phyloP scores from a whole-genome alignment of 2,888 invertebrate genomes.

The Meganola albula region DNA sequence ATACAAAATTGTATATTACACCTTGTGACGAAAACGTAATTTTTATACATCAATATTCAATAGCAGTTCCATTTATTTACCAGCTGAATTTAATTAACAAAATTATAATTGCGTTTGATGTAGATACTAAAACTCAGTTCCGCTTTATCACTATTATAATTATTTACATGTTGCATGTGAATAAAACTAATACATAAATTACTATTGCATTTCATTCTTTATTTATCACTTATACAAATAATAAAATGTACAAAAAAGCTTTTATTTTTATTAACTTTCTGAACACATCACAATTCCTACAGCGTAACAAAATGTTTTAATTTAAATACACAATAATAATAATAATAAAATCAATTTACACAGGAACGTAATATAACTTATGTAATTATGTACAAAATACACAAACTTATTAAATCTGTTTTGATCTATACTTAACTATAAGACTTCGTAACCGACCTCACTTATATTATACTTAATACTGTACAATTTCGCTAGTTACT shows the following conservation, averaged over 20 bases:
- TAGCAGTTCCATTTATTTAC: constrained; percentile 46
- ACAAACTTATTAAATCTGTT: constrained; percentile 48
- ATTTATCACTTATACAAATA: constrained; percentile 64
- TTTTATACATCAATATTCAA: constrained; percentile 32
- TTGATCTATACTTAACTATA: constrained; percentile 67
- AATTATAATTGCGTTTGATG: constrained; percentile 34
- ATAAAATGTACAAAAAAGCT: constrained; percentile 64
- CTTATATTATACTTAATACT: constrained; percentile 73
- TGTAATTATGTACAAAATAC: constrained; percentile 72
- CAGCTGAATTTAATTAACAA: constrained; percentile 32
- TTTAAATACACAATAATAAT: constrained; percentile 39
- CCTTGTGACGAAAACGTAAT: constrained; percentile 37
- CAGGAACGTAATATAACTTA: constrained; percentile 74
- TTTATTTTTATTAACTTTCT: constrained; percentile 48
- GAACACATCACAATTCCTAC: constrained; percentile 75
- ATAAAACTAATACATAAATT: constrained; percentile 69
- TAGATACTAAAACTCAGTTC: constrained; percentile 28
- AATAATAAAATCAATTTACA: constrained; percentile 55
- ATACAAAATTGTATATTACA: constrained; percentile 52
- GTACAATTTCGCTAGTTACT: constrained; percentile 76
- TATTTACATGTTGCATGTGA: constrained; percentile 67
- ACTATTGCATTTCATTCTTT: constrained; percentile 75
- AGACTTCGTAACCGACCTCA: constrained; percentile 59
- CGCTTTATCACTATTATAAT: constrained; percentile 38
- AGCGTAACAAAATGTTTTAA: constrained; percentile 31